phyloP scores from a whole-genome alignment of 2,113 vertebrate genomes.

The Phaetusa simplex region DNA sequence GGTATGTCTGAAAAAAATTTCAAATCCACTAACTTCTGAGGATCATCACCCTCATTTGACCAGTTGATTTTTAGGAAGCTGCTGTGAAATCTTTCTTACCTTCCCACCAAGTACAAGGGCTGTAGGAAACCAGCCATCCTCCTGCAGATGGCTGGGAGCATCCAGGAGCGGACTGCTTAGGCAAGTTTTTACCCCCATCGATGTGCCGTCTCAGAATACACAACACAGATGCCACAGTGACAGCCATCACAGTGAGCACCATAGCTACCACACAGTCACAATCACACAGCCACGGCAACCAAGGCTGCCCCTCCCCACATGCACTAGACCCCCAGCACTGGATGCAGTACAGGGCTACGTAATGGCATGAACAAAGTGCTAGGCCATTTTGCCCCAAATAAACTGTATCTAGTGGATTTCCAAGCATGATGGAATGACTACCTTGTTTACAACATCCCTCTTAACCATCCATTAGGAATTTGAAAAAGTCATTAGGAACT shows the following conservation, averaged over 20 bases:
- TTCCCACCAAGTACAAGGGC: neutral
- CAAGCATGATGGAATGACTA: neutral
- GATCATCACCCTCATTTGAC: neutral
- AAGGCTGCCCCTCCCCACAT: neutral
- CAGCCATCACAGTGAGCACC: neutral
- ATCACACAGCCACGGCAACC: neutral
- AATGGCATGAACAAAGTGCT: neutral
- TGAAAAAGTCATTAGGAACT: neutral
- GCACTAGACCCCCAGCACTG: neutral
- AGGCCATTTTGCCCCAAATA: neutral
- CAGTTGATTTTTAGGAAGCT: neutral
- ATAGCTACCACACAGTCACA: neutral
- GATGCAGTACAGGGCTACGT: too few relatives aligned
- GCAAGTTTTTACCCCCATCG: accelerated
- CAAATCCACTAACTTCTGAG: neutral
- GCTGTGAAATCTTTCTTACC: neutral
- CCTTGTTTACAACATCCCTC: neutral
- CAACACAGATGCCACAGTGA: neutral
- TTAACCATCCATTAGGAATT: neutral
- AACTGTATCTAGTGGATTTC: neutral
- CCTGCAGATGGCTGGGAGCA: neutral
- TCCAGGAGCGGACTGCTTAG: neutral
- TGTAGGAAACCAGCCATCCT: neutral
- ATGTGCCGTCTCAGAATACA: accelerated
- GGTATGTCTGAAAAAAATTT: neutral